Evolutionary conservation across 1,140 invertebrate species (phyloP), one percentile per base, ranked within the genome.

Genomic region (Brachystomella parvula): DNA sequence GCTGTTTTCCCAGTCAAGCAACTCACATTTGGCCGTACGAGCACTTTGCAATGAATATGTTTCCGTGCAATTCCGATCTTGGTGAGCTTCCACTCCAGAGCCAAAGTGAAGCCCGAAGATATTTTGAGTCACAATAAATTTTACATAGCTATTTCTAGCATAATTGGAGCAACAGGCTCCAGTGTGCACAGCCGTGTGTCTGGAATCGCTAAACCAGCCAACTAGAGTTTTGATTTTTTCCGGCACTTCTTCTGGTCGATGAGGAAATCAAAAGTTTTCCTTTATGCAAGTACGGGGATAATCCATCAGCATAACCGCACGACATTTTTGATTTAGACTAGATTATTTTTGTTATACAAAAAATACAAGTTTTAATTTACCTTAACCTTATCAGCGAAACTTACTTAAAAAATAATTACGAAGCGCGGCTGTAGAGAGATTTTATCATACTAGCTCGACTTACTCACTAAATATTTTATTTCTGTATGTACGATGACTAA

Each of bases 101-200:
- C 89, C 84, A n/a, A 96, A 79, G 81, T 98, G 94, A 30, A 99
- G 79, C 0, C 95, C 96, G 84, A 99, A 96, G 75, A 99, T 96
- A 81, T 99, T 99, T 79, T 99, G 96, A 75, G 91, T 96, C 9
- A 98, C 83, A 26, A 98, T 83, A 77, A 89, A 96, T 65, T 95
- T 87, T 1, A 96, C 78, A 77, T 85, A 86, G 35, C 85, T 81
- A 72, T 76, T 76, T 35, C 71, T 59, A 39, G 63, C 95, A 69
- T 94, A 92, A n/a, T 94, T 98, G 75, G 92, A 96, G 59, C 98
- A 94, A 1, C 96, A 96, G 71, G 96, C 96, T 35, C 96, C 96
- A 26, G 94, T 97, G 75, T 96, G 92, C 31, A 98, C 82, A 15
- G 98, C 93, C 62, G 92, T 85, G 83, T 94, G 90, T 71, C 88